Base-by-base conservation (phyloP, 2,113 vertebrate genomes). In the Rhea americana region DNA sequence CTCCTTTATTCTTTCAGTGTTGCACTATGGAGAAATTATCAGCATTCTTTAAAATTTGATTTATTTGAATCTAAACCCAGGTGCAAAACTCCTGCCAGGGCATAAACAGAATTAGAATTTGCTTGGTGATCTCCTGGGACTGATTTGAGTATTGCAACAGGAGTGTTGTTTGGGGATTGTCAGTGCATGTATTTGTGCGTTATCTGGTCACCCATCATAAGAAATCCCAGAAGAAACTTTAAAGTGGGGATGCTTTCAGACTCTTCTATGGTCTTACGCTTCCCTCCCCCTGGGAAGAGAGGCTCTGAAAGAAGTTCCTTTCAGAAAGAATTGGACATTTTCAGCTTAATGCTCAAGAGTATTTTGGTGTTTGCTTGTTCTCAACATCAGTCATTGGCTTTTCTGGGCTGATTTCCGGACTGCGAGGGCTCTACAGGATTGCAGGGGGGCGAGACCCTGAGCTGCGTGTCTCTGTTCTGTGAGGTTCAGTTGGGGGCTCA, bases 181-280 rank as follows among this genome's bases (percentile, higher is more conserved):
- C 30, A 14, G 9, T 12, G 5, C 0, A 0, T 21, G 35, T 5
- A 2, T 62, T 82, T 76, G 11, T 47, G 43, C 13, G 12, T 55
- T 76, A 30, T 56, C 70, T 65, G 39, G 28, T 82, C 18, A 55
- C 22, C 13, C 35, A 43, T 26, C 47, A 53, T 45, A 86, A 66
- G 30, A 47, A 13, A 28, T 51, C 81, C 56, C 47, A 65, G 55
- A 50, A 50, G 35, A 47, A 74, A 28, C 55, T 16, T 56, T 17
- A 55, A 89, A 70, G 13, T 8, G 37, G 30, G 47, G 28, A 24
- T 59, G 22, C 35, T 70, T 77, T 39, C 45, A 70, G 51, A 56
- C 14, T 76, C n/a, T 43, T 37, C n/a, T 77, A 18, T 70, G 28
- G 37, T 45, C 7, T 72, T 55, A 32, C 3, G 3, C 14, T 43